These are phyloP conservation scores for Cyrtodaria siliqua DNA, from an alignment of 2,888 invertebrate species.

Conservation along the genomic window DNA sequence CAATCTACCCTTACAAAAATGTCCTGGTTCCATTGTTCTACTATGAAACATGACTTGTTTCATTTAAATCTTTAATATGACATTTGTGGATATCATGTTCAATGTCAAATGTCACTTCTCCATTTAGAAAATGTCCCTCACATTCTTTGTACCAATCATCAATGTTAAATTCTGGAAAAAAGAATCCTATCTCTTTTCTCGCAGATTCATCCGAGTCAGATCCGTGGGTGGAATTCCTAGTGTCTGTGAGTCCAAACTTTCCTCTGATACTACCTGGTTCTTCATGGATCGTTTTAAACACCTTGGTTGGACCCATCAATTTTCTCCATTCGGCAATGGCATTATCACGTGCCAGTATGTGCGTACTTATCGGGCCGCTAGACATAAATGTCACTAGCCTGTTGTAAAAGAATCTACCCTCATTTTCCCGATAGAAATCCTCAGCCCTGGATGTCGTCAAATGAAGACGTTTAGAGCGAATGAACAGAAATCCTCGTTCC, in stretches of 20 bases:
- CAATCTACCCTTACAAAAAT: too few relatives aligned
- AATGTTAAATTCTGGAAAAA: constrained; percentile 93
- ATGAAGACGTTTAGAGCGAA: constrained; percentile 89
- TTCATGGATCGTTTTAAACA: constrained; percentile 90
- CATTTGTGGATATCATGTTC: constrained; percentile 60
- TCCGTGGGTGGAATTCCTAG: constrained; percentile 97
- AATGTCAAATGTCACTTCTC: constrained; percentile 70
- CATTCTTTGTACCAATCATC: constrained; percentile 89
- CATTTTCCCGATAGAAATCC: constrained; percentile 94
- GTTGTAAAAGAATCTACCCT: constrained; percentile 85
- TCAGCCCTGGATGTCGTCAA: constrained; percentile 90
- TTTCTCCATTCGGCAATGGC: constrained; percentile 93
- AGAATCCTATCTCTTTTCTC: constrained; percentile 91
- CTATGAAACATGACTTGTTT: too few relatives aligned
- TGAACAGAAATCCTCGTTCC: constrained; percentile 90
- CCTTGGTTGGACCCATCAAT: constrained; percentile 96
- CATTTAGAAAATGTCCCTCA: constrained; percentile 80
- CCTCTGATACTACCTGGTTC: constrained; percentile 93
- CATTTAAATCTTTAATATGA: too few relatives aligned
- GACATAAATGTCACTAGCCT: constrained; percentile 86
- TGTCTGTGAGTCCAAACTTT: constrained; percentile 95
- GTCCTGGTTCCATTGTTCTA: too few relatives aligned
- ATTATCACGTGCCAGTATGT: constrained; percentile 92
- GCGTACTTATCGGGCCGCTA: constrained; percentile 94
- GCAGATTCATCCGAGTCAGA: constrained; percentile 94